A percentile compares a stretch with the other conserved stretches of the same genome.
Evolutionary conservation across 2,888 invertebrate genomes (phyloP).

Genomic region (Cryptus armator): DNA sequence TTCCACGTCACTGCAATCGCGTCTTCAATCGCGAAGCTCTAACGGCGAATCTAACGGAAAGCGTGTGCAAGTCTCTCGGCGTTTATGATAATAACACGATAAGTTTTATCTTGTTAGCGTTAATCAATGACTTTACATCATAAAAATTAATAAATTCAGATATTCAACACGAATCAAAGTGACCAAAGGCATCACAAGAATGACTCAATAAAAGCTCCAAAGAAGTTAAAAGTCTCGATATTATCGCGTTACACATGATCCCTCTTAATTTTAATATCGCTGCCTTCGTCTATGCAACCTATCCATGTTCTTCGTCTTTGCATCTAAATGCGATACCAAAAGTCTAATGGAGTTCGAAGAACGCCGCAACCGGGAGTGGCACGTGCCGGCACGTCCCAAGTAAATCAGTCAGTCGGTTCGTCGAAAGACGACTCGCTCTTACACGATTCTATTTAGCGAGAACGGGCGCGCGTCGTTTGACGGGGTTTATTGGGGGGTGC

Average conservation of each 20-base stretch:
- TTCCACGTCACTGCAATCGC: slow-evolving; percentile 79
- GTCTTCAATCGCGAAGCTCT: slow-evolving; percentile 73
- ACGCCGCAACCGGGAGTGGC: slow-evolving; percentile 43
- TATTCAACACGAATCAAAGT: not conserved
- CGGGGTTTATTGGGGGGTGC: slow-evolving; percentile 84
- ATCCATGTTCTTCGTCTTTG: not conserved
- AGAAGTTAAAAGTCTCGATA: not conserved
- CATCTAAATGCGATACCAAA: not conserved
- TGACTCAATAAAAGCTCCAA: not conserved
- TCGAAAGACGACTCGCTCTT: slow-evolving; percentile 78
- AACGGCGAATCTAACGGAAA: slow-evolving; percentile 10
- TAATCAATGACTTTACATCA: not conserved
- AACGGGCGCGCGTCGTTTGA: slow-evolving; percentile 78
- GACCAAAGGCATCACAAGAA: not conserved
- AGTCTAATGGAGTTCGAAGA: slow-evolving; percentile 29
- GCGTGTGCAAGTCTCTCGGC: slow-evolving; percentile 13
- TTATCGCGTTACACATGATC: not conserved
- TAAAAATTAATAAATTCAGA: not conserved
- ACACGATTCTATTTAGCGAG: slow-evolving; percentile 83
- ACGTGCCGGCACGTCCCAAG: slow-evolving; percentile 67
- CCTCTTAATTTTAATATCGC: not conserved
- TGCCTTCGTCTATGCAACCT: not conserved
- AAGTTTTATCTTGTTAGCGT: not conserved
- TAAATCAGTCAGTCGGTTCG: slow-evolving; percentile 74
- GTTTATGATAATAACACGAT: slow-evolving; percentile 18